Evolutionary conservation across 2,113 vertebrate species (phyloP).

Genomic region (Limnothrissa miodon): DNA sequence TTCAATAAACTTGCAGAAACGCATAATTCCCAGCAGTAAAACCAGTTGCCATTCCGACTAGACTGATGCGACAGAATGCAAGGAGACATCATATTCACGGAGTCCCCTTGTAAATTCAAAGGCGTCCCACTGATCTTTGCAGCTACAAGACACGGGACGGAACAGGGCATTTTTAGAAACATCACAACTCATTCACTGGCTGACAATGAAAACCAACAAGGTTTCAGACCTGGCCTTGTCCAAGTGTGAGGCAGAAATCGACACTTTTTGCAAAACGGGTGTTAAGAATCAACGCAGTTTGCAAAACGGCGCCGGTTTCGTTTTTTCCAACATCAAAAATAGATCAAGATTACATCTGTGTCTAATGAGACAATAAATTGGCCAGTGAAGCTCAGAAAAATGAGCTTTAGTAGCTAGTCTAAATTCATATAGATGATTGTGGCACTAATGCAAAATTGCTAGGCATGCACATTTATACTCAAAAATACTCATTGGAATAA

Average conservation of each 20-base stretch:
- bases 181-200: not conserved
- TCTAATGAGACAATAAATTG: slow-evolving; percentile 12
- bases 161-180: not conserved
- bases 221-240: not conserved
- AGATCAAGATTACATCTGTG: slow-evolving; percentile 19
- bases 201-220: not conserved
- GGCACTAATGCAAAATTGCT: slow-evolving; percentile 18
- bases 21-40: not conserved
- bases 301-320: not conserved
- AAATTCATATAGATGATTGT: slow-evolving; percentile 5
- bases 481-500: slow-evolving; percentile 17
- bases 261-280: not conserved
- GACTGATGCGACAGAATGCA: not conserved
- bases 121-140: not conserved
- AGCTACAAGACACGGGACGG: not conserved
- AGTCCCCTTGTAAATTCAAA: not conserved
- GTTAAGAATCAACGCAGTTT: slow-evolving; percentile 2
- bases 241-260: slow-evolving; percentile 1
- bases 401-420: slow-evolving; percentile 14
- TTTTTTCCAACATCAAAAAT: slow-evolving; percentile 15
- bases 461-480: slow-evolving; percentile 10
- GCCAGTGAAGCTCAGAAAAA: slow-evolving; percentile 9
- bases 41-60: not conserved
- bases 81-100: not conserved
- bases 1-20: not conserved